phyloP scores from a whole-genome alignment of 2,888 invertebrate genomes.

The Habroteleia sp. region DNA sequence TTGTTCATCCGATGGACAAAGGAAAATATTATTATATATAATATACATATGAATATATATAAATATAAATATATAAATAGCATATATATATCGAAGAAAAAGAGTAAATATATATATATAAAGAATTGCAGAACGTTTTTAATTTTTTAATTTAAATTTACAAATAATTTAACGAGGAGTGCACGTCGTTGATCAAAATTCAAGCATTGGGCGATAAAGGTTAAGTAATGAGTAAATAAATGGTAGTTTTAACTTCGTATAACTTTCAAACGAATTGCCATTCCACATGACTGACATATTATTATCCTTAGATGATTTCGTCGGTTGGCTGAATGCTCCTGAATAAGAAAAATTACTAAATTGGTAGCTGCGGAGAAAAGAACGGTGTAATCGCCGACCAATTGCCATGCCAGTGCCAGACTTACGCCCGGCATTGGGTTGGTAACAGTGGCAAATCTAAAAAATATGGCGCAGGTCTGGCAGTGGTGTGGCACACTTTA shows the following conservation, averaged over 20 bases:
- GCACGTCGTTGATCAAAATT: constrained; percentile 36
- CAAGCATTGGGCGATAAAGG: constrained; percentile 10
- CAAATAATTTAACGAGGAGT: constrained; percentile 30
- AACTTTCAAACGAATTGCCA: constrained; percentile 41
- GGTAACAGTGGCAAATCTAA: no score
- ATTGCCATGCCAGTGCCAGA: no score
- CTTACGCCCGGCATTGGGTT: no score
- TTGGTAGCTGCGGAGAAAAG: no score
- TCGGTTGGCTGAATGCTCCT: no score
- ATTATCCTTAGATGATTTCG: constrained; percentile 42
- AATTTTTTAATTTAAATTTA: constrained; percentile 53
- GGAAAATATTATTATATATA: constrained; percentile 51
- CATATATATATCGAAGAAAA: constrained; percentile 42
- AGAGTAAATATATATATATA: constrained; percentile 44
- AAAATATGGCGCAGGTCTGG: no score
- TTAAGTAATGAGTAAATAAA: constrained; percentile 21
- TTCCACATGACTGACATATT: constrained; percentile 53
- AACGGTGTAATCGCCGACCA: no score
- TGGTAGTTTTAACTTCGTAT: constrained; percentile 41
- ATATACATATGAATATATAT: constrained; percentile 52
- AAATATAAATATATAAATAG: constrained; percentile 54
- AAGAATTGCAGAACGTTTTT: constrained; percentile 43
- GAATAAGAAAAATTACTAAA: no score
- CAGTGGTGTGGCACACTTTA: no score
- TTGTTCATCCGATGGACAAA: constrained; percentile 52